Evolutionary conservation across 2,113 vertebrate genomes (phyloP).

Genomic region (Macrotus californicus): DNA sequence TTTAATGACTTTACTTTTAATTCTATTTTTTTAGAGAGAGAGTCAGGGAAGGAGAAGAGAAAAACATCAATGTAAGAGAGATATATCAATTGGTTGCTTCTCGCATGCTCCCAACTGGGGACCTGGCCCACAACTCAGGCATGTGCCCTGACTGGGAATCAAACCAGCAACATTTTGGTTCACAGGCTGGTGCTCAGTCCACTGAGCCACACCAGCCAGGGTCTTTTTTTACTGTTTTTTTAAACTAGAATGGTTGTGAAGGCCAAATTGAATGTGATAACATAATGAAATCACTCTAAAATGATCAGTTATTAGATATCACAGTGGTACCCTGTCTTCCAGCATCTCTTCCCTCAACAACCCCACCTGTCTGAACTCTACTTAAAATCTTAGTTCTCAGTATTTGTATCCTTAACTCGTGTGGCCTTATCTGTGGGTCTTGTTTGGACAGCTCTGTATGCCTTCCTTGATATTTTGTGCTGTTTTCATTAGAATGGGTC

Average conservation of each 20-base stretch:
- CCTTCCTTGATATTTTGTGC: not conserved
- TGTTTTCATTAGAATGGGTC: not conserved
- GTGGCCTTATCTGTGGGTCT: not conserved
- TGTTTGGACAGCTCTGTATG: not conserved
- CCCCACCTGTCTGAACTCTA: not conserved
- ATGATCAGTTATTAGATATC: not conserved
- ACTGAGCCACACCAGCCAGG: too few species aligned
- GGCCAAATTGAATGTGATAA: not conserved
- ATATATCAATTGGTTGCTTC: not conserved
- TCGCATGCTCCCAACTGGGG: not conserved
- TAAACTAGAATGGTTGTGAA: not conserved
- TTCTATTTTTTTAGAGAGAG: not conserved
- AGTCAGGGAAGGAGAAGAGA: not conserved
- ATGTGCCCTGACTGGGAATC: too few species aligned
- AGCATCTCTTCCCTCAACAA: not conserved
- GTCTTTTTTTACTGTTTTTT: not conserved
- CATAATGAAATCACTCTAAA: not conserved
- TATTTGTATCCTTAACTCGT: not conserved
- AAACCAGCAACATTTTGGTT: too few species aligned
- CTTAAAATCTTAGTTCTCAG: not conserved
- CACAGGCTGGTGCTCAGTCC: too few species aligned
- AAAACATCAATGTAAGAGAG: not conserved
- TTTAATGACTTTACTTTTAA: too few species aligned
- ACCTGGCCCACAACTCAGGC: not conserved
- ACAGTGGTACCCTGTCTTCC: not conserved